Percentiles rank a stretch among this genome's conserved stretches.
Evolutionary conservation across 2,888 invertebrate genomes (phyloP).

Genomic region (Embidobia sp.): DNA sequence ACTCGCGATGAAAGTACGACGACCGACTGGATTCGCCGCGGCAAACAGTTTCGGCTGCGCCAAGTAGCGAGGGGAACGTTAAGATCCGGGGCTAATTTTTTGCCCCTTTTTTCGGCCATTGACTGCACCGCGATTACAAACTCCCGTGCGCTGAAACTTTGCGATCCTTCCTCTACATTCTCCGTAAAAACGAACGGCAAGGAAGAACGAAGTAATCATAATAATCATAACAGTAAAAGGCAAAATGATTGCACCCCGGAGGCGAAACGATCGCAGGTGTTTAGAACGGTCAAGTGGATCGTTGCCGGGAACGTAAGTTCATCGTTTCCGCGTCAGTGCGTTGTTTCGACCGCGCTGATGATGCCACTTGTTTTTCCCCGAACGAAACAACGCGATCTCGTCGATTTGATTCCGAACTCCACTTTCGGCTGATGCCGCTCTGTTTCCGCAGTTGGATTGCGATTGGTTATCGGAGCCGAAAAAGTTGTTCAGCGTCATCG

Average conservation of each 20-base stretch:
- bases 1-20: constrained; percentile 48
- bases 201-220: constrained; percentile 34
- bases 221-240: constrained; percentile 51
- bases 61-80: constrained; percentile 53
- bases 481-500: no score
- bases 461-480: no score
- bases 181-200: constrained; percentile 12
- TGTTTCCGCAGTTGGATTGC: no score
- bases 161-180: constrained; percentile 34
- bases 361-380: no score
- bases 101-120: constrained; percentile 38
- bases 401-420: no score
- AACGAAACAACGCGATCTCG: no score
- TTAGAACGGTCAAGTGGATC: constrained; percentile 54
- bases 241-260: constrained; percentile 49
- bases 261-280: constrained; percentile 52
- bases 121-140: constrained; percentile 56
- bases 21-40: constrained; percentile 35
- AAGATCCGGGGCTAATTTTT: constrained; percentile 48
- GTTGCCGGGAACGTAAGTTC: constrained; percentile 44
- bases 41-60: constrained; percentile 52
- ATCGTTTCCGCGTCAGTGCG: constrained; percentile 43
- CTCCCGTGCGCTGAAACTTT: constrained; percentile 10
- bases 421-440: no score
- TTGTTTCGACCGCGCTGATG: constrained; percentile 32